A percentile compares a stretch with the other conserved stretches of the same genome.
Conservation (phyloP, 2,113 vertebrate genomes). For the Melanostigma gelatinosum region DNA sequence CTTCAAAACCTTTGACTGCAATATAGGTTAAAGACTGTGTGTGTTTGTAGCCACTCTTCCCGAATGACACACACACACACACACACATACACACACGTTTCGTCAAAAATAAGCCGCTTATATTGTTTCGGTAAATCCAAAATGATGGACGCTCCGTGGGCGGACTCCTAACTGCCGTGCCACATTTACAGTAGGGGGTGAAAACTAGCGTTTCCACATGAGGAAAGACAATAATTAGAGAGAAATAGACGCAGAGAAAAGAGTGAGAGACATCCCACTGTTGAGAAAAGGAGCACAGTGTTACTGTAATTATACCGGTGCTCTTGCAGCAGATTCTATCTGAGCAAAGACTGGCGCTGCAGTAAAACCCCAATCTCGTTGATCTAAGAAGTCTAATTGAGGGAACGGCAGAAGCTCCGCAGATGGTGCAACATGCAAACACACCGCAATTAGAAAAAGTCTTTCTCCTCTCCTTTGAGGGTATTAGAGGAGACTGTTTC, state of each 20-base stretch:
- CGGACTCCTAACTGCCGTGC: slow-evolving; percentile 59
- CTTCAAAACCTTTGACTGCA: neutral
- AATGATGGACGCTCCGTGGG: slow-evolving; percentile 65
- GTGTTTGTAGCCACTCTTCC: neutral
- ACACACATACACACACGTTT: slow-evolving; percentile 14
- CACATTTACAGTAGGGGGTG: slow-evolving; percentile 66
- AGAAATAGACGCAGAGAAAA: slow-evolving; percentile 47
- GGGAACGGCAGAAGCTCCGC: slow-evolving; percentile 62
- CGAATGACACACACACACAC: slow-evolving; percentile 7
- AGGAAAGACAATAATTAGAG: slow-evolving; percentile 69
- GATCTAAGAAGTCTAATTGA: slow-evolving; percentile 82
- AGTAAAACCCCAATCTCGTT: slow-evolving; percentile 65
- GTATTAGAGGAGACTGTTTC: slow-evolving; percentile 39
- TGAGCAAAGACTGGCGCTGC: slow-evolving; percentile 65
- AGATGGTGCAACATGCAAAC: slow-evolving; percentile 74
- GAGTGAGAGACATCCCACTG: slow-evolving; percentile 27
- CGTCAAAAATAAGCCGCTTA: slow-evolving; percentile 67
- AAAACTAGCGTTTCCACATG: slow-evolving; percentile 65
- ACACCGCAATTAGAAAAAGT: slow-evolving; percentile 71
- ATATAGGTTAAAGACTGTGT: slow-evolving; percentile 1
- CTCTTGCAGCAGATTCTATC: slow-evolving; percentile 59
- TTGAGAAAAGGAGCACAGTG: slow-evolving; percentile 45
- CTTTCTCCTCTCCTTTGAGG: slow-evolving; percentile 1
- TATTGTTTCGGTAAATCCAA: slow-evolving; percentile 72
- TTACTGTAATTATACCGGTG: slow-evolving; percentile 70